A percentile compares a stretch with the other conserved stretches of the same genome.
phyloP scores from a whole-genome alignment of 2,113 vertebrate genomes.

The Camelus dromedarius region DNA sequence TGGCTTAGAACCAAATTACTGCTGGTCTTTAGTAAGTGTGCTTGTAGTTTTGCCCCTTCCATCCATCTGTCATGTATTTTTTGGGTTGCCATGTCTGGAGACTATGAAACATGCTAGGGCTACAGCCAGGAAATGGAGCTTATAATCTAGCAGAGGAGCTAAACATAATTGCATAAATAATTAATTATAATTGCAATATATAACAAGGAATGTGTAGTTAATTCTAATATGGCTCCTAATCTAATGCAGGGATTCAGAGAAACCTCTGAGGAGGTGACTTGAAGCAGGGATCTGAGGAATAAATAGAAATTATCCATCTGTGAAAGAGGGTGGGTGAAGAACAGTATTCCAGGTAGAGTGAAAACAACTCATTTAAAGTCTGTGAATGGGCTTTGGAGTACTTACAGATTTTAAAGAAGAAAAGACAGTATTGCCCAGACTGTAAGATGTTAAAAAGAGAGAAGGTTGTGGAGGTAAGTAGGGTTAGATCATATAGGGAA shows the following conservation, averaged over 20 bases:
- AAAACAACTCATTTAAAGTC: background rate
- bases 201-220: background rate
- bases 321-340: background rate
- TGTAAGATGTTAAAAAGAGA: background rate
- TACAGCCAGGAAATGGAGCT: background rate
- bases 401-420: background rate
- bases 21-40: background rate
- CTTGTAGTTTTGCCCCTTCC: background rate
- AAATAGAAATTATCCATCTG: background rate
- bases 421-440: background rate
- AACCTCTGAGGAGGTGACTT: background rate
- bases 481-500: background rate
- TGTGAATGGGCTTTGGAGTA: background rate
- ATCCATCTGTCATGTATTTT: background rate
- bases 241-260: background rate
- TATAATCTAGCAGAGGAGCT: background rate
- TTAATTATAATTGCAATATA: background rate
- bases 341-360: background rate
- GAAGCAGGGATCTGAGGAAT: background rate
- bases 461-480: background rate
- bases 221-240: background rate
- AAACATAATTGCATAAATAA: background rate
- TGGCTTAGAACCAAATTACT: constrained; percentile 17
- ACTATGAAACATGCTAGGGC: background rate
- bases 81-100: background rate